Conservation (phyloP, 2,113 vertebrate genomes). For the Bothrops jararaca region DNA sequence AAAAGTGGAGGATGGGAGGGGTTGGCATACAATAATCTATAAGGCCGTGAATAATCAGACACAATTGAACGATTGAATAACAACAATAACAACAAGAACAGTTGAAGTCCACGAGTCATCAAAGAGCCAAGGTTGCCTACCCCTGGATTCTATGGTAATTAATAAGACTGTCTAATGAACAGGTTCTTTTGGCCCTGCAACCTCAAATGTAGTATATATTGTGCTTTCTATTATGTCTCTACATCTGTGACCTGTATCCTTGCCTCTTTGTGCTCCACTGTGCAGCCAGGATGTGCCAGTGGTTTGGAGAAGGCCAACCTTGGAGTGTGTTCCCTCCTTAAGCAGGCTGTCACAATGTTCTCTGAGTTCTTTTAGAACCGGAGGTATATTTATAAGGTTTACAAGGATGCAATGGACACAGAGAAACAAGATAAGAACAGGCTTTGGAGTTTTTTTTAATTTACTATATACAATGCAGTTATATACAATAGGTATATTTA, state of each 20-base stretch:
- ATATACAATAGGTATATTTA: not conserved
- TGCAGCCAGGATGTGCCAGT: not conserved
- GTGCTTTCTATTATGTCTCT: not conserved
- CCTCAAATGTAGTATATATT: not conserved
- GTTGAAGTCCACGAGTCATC: too few relatives aligned
- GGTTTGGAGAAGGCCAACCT: not conserved
- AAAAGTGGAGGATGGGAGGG: too few relatives aligned
- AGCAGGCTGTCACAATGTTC: not conserved
- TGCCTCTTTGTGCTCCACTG: not conserved
- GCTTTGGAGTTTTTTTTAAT: not conserved
- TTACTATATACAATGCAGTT: not conserved
- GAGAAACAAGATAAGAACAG: not conserved
- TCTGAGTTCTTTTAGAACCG: not conserved
- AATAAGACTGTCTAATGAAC: not conserved
- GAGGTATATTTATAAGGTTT: not conserved
- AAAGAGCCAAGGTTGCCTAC: too few relatives aligned
- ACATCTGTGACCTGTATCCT: not conserved
- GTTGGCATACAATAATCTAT: too few relatives aligned
- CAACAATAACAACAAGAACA: not conserved
- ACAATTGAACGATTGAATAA: too few relatives aligned
- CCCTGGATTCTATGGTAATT: not conserved
- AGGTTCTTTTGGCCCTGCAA: not conserved
- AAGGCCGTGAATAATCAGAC: too few relatives aligned
- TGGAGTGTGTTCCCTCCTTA: not conserved
- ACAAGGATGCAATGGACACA: not conserved